Base-by-base conservation (phyloP, 2,797 vertebrate species). In the Thripadectes ignobilis region DNA sequence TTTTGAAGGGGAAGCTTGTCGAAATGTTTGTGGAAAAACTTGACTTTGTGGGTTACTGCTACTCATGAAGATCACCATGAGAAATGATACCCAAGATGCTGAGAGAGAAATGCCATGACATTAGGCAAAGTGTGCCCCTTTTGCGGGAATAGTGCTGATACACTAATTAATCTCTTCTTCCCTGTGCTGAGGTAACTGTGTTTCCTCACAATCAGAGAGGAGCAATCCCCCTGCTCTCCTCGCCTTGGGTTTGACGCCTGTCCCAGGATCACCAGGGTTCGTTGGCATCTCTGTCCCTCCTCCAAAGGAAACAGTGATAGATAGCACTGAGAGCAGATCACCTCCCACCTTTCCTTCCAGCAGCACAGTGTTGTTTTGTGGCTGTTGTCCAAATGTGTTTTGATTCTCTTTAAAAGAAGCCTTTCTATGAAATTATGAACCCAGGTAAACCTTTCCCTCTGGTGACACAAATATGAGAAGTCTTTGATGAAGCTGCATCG, bases 401-500 rank as follows among this genome's bases (percentile, higher is more conserved):
- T 66, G 10, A 9, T 43, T 27, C 36, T 43, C 12, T 39, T 62
- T 51, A 54, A 54, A 26, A 48, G 73, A 73, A 38, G 1, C 5
- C 24, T 54, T 74, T 45, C 49, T 43, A 6, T 2, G 38, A 38
- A 57, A 72, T 20, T 61, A 30, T 0, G 3, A 68, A 38, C 4
- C 23, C 2, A 0, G 9, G 8, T 7, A 57, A 88, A 48, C 26
- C 10, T 57, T 52, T 14, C 3, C 32, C 54, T 65, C 12, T 58
- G 17, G 21, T 54, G 55, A 38, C 30, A n/a, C 12, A 46, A 38
- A 22, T n/a, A 38, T 0, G 2, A 67, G 54, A 78, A 65, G 6
- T 3, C 6, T 49, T 68, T 39, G 57, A 6, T 34, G 11, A 3
- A 66, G 17, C 6, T 46, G 5, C 15, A 69, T 52, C 0, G 0